Conservation (phyloP, 2,888 invertebrate genomes). For the Homarus gammarus region DNA sequence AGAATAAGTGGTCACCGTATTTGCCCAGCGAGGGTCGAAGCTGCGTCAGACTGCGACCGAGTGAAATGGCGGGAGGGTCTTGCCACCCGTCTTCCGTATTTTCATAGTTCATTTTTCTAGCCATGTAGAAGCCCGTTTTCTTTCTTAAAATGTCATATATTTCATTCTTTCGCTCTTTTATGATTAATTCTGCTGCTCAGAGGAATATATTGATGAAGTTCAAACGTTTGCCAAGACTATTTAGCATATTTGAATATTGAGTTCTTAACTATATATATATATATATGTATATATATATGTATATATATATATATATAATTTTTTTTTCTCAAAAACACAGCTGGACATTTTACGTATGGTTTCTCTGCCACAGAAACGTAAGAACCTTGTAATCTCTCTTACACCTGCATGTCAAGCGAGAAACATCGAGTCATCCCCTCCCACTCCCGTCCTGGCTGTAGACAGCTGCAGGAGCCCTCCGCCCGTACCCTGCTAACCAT, state of each 20-base stretch:
- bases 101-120: not conserved
- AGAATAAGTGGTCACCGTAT: not conserved
- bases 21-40: too few relatives aligned
- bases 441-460: not conserved
- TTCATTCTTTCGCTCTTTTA: too few relatives aligned
- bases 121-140: not conserved
- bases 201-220: too few relatives aligned
- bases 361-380: not conserved
- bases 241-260: too few relatives aligned
- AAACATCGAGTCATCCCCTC: not conserved
- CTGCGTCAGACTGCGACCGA: not conserved
- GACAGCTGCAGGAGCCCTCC: not conserved
- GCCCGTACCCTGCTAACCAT: conserved; percentile 19
- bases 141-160: too few relatives aligned
- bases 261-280: too few relatives aligned
- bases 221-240: too few relatives aligned
- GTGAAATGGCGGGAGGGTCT: not conserved
- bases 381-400: not conserved
- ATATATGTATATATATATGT: too few relatives aligned
- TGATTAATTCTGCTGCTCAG: too few relatives aligned
- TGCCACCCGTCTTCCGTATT: not conserved
- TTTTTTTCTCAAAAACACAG: not conserved
- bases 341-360: not conserved
- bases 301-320: too few relatives aligned
- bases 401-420: not conserved